phyloP scores from a whole-genome alignment of 2,113 vertebrate species.

The Toxotes jaculatrix region DNA sequence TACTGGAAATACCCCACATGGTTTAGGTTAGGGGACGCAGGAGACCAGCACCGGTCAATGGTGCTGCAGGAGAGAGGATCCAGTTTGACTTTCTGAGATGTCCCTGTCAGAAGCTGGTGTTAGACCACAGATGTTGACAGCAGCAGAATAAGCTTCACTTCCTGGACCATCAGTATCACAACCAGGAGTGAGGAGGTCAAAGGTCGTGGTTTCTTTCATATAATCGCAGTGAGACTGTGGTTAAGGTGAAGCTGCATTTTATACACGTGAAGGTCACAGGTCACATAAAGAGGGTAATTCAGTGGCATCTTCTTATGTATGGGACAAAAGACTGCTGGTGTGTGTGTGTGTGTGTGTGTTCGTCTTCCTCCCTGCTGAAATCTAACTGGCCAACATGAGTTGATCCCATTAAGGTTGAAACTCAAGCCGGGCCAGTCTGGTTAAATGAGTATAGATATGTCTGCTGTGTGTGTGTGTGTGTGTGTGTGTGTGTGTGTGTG shows the following conservation, averaged over 20 bases:
- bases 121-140: constrained; percentile 9
- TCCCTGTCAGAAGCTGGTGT: neutral
- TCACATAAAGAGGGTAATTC: constrained; percentile 27
- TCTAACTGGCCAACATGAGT: constrained; percentile 44
- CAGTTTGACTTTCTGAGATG: neutral
- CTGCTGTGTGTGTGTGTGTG: constrained; percentile 36
- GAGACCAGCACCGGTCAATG: too few species aligned
- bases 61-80: too few species aligned
- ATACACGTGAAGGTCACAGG: constrained; percentile 27
- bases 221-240: constrained; percentile 19
- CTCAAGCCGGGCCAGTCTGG: constrained; percentile 51
- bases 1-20: too few species aligned
- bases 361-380: constrained; percentile 46
- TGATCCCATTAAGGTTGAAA: constrained; percentile 73
- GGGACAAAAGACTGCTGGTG: constrained; percentile 2
- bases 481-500: neutral
- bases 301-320: constrained; percentile 23
- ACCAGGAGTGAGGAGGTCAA: constrained; percentile 22
- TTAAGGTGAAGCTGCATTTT: constrained; percentile 18
- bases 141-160: constrained; percentile 7
- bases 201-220: neutral
- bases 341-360: constrained; percentile 3
- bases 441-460: constrained; percentile 77
- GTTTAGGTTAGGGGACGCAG: too few species aligned
- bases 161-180: neutral